Evolutionary conservation across 2,113 vertebrate genomes (phyloP).

Genomic region (Elephas maximus): DNA sequence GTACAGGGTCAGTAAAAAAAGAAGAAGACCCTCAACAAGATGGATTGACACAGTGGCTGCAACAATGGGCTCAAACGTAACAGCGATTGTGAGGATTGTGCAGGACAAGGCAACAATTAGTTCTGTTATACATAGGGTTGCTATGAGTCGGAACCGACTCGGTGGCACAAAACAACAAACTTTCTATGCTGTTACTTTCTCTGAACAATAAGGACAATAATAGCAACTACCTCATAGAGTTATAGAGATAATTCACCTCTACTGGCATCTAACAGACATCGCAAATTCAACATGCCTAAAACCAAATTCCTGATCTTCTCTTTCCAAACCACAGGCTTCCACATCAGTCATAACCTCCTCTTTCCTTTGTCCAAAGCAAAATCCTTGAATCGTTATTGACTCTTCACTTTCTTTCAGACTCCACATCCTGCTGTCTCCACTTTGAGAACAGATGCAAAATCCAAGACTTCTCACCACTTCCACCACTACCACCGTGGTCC

Average conservation of each 20-base stretch:
- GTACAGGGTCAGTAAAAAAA: neutral
- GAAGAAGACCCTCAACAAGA: neutral
- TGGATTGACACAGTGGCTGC: neutral
- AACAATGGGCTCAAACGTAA: neutral
- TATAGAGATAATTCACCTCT: neutral
- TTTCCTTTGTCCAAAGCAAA: neutral
- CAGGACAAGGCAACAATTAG: no score
- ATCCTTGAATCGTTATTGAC: neutral
- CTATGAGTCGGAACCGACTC: neutral
- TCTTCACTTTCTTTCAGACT: neutral
- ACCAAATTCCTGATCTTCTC: neutral
- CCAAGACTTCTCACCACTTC: neutral
- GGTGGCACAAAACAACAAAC: neutral
- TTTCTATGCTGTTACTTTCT: neutral
- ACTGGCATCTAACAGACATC: neutral
- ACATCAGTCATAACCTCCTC: neutral
- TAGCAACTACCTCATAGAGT: neutral
- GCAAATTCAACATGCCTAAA: constrained; percentile 2
- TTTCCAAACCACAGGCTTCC: neutral
- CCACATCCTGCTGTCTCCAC: neutral
- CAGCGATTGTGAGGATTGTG: neutral
- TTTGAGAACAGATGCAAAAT: neutral
- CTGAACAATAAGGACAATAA: neutral
- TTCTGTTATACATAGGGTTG: neutral
- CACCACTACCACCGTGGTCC: neutral